phyloP scores from a whole-genome alignment of 35 echinoderm and acorn worm species.

The Chiridota heheva region DNA sequence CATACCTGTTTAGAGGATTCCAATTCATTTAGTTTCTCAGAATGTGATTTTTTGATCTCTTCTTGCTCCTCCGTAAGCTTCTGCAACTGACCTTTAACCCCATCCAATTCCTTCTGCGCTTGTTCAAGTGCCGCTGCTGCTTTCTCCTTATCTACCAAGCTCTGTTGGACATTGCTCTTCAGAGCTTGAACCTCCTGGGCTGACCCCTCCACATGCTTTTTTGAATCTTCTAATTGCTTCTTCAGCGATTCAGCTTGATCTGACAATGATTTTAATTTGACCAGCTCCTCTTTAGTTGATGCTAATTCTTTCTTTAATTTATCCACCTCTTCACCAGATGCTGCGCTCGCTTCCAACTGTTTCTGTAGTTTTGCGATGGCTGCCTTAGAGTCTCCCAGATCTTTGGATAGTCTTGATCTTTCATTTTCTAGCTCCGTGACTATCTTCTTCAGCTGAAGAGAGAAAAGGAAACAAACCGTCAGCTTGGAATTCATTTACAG shows the following conservation, averaged over 20 bases:
- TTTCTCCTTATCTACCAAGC: neutral
- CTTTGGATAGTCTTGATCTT: constrained; percentile 47
- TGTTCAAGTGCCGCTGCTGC: neutral
- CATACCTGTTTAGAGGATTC: too few relatives aligned
- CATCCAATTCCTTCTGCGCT: constrained; percentile 8
- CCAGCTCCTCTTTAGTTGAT: constrained; percentile 28
- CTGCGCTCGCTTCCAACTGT: neutral
- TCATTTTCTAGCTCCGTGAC: constrained; percentile 22
- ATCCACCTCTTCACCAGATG: neutral
- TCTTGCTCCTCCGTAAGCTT: constrained; percentile 5
- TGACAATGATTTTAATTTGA: constrained; percentile 26
- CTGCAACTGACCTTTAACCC: constrained; percentile 10
- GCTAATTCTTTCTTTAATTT: constrained; percentile 49
- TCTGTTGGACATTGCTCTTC: neutral
- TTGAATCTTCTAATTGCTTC: constrained; percentile 11
- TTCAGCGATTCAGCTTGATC: constrained; percentile 4
- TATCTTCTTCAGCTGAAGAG: constrained; percentile 53
- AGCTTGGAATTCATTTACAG: neutral
- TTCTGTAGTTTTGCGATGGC: constrained; percentile 16
- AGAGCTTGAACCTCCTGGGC: constrained; percentile 10
- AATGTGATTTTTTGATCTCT: neutral
- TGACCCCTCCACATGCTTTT: constrained; percentile 17
- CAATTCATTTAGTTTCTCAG: constrained; percentile 24
- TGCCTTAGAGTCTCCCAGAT: constrained; percentile 52
- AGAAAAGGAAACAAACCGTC: constrained; percentile 24